Conservation (phyloP, 2,113 vertebrate genomes). For the Lampris incognitus region DNA sequence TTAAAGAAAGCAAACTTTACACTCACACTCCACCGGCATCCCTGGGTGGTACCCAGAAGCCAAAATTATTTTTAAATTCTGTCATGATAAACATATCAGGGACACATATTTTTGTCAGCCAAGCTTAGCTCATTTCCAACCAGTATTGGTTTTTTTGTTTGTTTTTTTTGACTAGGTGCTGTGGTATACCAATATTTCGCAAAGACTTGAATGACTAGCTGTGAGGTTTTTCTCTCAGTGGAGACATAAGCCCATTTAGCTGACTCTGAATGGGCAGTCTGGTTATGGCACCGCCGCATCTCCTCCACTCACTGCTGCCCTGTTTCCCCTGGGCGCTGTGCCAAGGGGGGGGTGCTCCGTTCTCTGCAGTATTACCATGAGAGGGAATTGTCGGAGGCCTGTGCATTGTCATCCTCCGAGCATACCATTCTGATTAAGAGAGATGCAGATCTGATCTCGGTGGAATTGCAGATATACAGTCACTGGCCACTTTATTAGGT, state of each 20-base stretch:
- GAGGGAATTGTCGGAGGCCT: slow-evolving; percentile 5
- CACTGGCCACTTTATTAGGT: no score
- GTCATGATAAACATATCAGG: slow-evolving; percentile 17
- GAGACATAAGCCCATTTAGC: slow-evolving; percentile 50
- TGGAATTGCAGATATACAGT: background rate
- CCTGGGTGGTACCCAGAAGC: slow-evolving; percentile 28
- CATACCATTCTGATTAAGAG: slow-evolving; percentile 4
- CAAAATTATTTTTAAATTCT: slow-evolving; percentile 16
- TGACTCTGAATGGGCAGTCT: slow-evolving; percentile 44
- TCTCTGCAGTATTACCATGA: slow-evolving; percentile 41
- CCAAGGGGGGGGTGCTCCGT: slow-evolving; percentile 52
- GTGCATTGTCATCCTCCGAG: slow-evolving; percentile 8
- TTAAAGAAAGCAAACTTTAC: slow-evolving; percentile 38
- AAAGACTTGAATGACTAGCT: slow-evolving; percentile 24
- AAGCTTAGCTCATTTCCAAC: slow-evolving; percentile 5
- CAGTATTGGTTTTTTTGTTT: background rate
- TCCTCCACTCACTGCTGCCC: slow-evolving; percentile 34
- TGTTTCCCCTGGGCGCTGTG: slow-evolving; percentile 39
- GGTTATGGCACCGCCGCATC: slow-evolving; percentile 24
- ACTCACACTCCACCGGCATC: slow-evolving; percentile 18
- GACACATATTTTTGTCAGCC: slow-evolving; percentile 27
- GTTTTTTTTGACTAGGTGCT: slow-evolving; percentile 37
- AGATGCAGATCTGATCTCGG: background rate
- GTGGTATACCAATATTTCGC: slow-evolving; percentile 23
- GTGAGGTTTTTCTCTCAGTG: slow-evolving; percentile 27